A percentile compares a stretch with the other conserved stretches of the same genome.
Evolutionary conservation across 2,888 invertebrate species (phyloP).

Genomic region (Caenorhabditis sp.): DNA sequence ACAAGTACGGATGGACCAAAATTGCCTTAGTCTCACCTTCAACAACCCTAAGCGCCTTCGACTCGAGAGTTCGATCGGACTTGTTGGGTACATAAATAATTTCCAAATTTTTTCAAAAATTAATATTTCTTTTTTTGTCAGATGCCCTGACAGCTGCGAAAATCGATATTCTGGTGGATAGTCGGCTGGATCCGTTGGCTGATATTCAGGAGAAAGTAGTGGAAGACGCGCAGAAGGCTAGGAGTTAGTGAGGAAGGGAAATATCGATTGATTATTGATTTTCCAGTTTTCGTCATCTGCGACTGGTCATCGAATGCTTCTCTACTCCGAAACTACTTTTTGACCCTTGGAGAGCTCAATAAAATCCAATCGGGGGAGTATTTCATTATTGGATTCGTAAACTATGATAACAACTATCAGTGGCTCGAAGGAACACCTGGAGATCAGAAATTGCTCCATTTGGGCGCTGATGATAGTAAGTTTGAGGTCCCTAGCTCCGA

Average conservation of each 20-base stretch:
- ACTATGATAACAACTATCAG: constrained; percentile 55
- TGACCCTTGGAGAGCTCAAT: constrained; percentile 46
- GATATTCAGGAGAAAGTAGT: constrained; percentile 15
- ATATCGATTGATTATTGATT: not conserved
- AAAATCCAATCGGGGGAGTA: constrained; percentile 67
- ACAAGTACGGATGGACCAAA: constrained; percentile 47
- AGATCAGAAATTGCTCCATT: constrained; percentile 35
- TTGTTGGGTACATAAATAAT: constrained; percentile 32
- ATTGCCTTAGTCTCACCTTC: constrained; percentile 56
- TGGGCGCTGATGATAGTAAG: constrained; percentile 46
- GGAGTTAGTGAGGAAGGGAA: constrained; percentile 32
- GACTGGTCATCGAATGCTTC: constrained; percentile 59
- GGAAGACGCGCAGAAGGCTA: constrained; percentile 55
- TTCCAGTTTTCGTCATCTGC: constrained; percentile 64
- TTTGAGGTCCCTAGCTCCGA: too few relatives aligned
- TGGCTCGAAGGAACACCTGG: constrained; percentile 56
- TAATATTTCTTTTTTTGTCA: too few relatives aligned
- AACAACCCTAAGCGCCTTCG: constrained; percentile 44
- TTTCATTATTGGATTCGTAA: constrained; percentile 62
- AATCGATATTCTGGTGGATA: constrained; percentile 61
- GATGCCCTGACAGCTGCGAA: constrained; percentile 34
- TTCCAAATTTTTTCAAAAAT: too few relatives aligned
- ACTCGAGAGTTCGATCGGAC: constrained; percentile 49
- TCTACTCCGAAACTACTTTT: constrained; percentile 57
- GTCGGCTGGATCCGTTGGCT: constrained; percentile 40